Percentiles rank a stretch among this genome's conserved stretches.
These are phyloP conservation scores for Naso thynnoides DNA, from an alignment of 2,797 vertebrate species.

Conservation along the genomic window DNA sequence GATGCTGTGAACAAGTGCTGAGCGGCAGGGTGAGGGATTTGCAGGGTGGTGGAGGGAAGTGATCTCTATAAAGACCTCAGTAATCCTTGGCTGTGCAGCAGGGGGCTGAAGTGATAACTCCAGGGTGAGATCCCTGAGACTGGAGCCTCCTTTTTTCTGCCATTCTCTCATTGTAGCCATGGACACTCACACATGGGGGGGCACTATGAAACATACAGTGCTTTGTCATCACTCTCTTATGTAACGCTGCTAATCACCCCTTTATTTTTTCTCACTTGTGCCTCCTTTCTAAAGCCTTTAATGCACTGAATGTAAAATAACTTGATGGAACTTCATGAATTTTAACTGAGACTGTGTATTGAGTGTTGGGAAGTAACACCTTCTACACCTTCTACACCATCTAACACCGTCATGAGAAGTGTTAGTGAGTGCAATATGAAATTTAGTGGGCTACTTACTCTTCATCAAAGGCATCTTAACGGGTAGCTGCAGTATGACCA, in stretches of 20 bases:
- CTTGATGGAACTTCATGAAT: background rate
- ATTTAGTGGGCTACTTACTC: too few species aligned
- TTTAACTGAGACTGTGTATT: background rate
- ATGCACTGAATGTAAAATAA: conserved; percentile 4
- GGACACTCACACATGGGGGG: conserved; percentile 42
- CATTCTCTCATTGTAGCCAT: conserved; percentile 46
- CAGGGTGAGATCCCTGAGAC: conserved; percentile 36
- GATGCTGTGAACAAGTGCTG: conserved; percentile 50
- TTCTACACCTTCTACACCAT: too few species aligned
- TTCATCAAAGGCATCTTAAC: too few species aligned
- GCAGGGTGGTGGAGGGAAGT: conserved; percentile 26
- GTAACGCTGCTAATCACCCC: conserved; percentile 50
- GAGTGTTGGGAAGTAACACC: background rate
- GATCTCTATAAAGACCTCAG: conserved; percentile 57
- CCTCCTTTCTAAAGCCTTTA: conserved; percentile 4
- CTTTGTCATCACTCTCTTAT: conserved; percentile 65
- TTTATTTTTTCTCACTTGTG: conserved; percentile 17
- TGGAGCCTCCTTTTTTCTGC: conserved; percentile 37
- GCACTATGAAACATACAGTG: conserved; percentile 35
- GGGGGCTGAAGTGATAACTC: conserved; percentile 59
- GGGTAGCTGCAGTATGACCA: too few species aligned
- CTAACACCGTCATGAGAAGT: too few species aligned
- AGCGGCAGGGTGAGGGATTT: conserved; percentile 26
- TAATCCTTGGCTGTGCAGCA: conserved; percentile 59
- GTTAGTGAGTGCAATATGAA: too few species aligned